Evolutionary conservation across 2,113 vertebrate species (phyloP).

Genomic region (Macquaria australasica): DNA sequence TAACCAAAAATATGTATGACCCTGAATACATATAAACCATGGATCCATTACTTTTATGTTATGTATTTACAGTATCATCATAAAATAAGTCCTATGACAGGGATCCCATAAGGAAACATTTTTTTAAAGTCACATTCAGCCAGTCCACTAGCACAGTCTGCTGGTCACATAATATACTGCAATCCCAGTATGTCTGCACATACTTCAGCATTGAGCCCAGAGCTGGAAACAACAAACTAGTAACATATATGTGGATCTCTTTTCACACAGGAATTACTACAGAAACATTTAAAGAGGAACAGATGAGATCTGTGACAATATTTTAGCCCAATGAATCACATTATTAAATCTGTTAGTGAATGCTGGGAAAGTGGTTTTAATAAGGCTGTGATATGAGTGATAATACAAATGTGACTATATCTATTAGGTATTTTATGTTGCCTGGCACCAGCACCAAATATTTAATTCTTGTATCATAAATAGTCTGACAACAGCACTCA

Average conservation of each 20-base stretch:
- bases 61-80: conserved; percentile 59
- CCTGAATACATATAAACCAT: conserved; percentile 55
- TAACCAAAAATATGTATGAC: conserved; percentile 49
- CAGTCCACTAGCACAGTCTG: conserved; percentile 72
- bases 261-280: conserved; percentile 44
- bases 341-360: conserved; percentile 12
- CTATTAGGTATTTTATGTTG: conserved; percentile 11
- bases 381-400: conserved; percentile 44
- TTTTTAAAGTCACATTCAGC: conserved; percentile 70
- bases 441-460: conserved; percentile 46
- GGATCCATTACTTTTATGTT: conserved; percentile 52
- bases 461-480: conserved; percentile 48
- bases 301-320: conserved; percentile 37
- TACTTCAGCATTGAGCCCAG: conserved; percentile 34
- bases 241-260: conserved; percentile 25
- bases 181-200: conserved; percentile 31
- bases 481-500: conserved; percentile 46
- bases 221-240: conserved; percentile 10
- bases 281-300: conserved; percentile 50
- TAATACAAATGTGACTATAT: conserved; percentile 19
- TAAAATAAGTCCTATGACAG: conserved; percentile 56
- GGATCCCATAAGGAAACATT: conserved; percentile 31
- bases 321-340: conserved; percentile 25
- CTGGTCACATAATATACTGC: conserved; percentile 69
- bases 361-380: conserved; percentile 29